Evolutionary conservation across 2,888 invertebrate species (phyloP).

Genomic region (Tinea trinotella): DNA sequence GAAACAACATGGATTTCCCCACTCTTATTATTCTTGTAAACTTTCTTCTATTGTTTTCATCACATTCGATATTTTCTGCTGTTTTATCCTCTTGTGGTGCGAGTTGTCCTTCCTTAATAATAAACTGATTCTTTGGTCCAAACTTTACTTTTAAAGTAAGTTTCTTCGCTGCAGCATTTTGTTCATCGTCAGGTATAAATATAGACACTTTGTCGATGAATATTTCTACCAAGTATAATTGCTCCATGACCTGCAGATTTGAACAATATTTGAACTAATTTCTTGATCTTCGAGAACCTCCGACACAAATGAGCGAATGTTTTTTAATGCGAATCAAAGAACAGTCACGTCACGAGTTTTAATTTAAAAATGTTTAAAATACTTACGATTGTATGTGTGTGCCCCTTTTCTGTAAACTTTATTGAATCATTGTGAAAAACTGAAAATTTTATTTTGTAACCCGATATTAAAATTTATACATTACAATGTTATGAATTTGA

Average conservation of each 20-base stretch:
- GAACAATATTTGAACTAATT: slow-evolving; percentile 25
- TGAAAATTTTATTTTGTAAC: slow-evolving; percentile 71
- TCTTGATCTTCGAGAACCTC: not conserved
- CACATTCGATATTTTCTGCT: slow-evolving; percentile 45
- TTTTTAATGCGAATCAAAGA: not conserved
- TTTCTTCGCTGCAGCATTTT: slow-evolving; percentile 44
- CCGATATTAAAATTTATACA: slow-evolving; percentile 35
- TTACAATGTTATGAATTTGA: slow-evolving; percentile 32
- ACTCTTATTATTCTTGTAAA: slow-evolving; percentile 54
- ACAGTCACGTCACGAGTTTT: not conserved
- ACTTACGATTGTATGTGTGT: slow-evolving; percentile 39
- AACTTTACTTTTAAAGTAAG: slow-evolving; percentile 61
- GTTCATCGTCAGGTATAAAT: slow-evolving; percentile 39
- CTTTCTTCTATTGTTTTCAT: slow-evolving; percentile 43
- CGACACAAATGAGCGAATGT: not conserved
- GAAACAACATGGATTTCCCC: slow-evolving; percentile 70
- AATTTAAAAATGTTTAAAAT: slow-evolving; percentile 22
- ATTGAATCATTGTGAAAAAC: slow-evolving; percentile 27
- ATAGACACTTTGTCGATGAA: slow-evolving; percentile 66
- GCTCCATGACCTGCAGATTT: slow-evolving; percentile 67
- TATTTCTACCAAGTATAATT: slow-evolving; percentile 71
- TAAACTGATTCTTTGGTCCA: slow-evolving; percentile 60
- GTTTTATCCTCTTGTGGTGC: slow-evolving; percentile 34
- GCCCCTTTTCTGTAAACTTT: not conserved
- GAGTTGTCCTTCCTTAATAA: slow-evolving; percentile 60